Base-by-base conservation (phyloP, 2,888 invertebrate genomes). In the Gonocerus acuteangulatus region DNA sequence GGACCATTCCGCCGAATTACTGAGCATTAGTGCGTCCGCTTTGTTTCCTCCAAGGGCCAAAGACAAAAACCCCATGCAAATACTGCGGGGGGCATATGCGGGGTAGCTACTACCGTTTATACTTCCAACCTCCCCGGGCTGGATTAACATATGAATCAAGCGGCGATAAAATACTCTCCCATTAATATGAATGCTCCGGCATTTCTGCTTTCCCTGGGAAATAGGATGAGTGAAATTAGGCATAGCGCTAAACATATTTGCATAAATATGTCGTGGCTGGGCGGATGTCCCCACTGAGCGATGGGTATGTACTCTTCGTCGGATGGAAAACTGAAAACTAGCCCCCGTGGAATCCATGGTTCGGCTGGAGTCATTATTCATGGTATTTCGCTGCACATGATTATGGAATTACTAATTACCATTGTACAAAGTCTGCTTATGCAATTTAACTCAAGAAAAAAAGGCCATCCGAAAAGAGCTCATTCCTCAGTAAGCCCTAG, bases 231-330 rank as follows among this genome's bases (percentile, higher is more conserved):
- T 62, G 63, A 65, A 66, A 66, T 66, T 66, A 66, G 65, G 62
- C 66, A 66, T 66, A 65, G 63, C 66, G 63, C 62, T 60, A 63
- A n/a, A 65, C 63, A 63, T 63, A 63, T 66, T 66, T 63, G 60
- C 66, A 66, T 66, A 66, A 66, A 66, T 65, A 65, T 65, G 62
- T 59, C 62, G 48, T 36, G 16, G n/a, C 32, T 19, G 54, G 44
- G 47, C 47, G 54, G 54, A 60, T 36, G 47, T 27, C 9, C 27
- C 27, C 27, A n/a, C 27, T 27, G 27, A 27, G 27, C 48, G 48
- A 23, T 27, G 32, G 23, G 23, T 23, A 18, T 48, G 22, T 48
- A 27, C 48, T 48, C 48, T 23, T 27, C 48, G 27, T 48, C 9
- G 18, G 27, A 1, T 21, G 2, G 47, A 21, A 13, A 21, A n/a